These are phyloP conservation scores for Pomatostomus ruficeps DNA, from an alignment of 2,113 vertebrate genomes.

Conservation along the genomic window DNA sequence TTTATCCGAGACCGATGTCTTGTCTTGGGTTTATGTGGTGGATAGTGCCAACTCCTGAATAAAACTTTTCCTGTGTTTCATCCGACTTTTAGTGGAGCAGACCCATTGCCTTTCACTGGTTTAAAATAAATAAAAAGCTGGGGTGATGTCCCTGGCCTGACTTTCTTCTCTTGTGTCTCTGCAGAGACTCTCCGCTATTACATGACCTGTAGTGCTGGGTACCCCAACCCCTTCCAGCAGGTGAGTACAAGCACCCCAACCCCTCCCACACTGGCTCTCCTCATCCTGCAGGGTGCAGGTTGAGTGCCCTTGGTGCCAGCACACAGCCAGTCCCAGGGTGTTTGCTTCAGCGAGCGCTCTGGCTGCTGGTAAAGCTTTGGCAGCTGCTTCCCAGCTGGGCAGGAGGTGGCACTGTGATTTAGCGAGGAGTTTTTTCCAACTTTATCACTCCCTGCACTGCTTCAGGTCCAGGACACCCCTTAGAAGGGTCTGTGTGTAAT, in stretches of 20 bases:
- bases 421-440: not conserved
- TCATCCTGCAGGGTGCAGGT: not conserved
- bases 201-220: constrained; percentile 80
- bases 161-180: not conserved
- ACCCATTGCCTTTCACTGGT: not conserved
- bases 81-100: not conserved
- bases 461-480: not conserved
- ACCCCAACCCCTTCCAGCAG: constrained; percentile 95
- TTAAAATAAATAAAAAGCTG: not conserved
- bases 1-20: not conserved
- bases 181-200: constrained; percentile 91
- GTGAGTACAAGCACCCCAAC: constrained; percentile 58
- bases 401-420: not conserved
- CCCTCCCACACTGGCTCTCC: not conserved
- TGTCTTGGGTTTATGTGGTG: not conserved
- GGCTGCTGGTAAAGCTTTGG: not conserved
- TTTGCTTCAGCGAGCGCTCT: not conserved
- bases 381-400: not conserved
- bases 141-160: not conserved
- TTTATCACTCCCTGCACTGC: not conserved
- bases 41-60: not conserved
- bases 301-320: not conserved
- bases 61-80: not conserved
- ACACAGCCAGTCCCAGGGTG: not conserved
- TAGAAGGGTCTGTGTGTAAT: not conserved